A percentile compares a stretch with the other conserved stretches of the same genome.
These are phyloP conservation scores for Armadillidium nasatum DNA, from an alignment of 1,140 invertebrate species.

Conservation along the genomic window DNA sequence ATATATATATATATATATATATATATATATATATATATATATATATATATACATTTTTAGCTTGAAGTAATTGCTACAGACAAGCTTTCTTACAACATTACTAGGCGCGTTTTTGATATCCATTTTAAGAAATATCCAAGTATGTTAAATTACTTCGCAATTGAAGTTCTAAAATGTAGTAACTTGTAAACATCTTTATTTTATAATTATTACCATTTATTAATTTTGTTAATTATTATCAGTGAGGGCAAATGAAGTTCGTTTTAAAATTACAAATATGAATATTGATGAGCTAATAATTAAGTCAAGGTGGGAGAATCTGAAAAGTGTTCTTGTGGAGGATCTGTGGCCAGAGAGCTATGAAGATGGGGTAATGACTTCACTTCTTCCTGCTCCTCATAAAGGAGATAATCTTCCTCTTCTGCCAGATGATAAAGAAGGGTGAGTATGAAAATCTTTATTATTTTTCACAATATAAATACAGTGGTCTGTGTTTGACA, in stretches of 20 bases:
- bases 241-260: not conserved
- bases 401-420: slow-evolving; percentile 74
- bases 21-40: not conserved
- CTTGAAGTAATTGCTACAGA: slow-evolving; percentile 7
- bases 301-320: not conserved
- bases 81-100: not conserved
- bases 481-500: too few relatives aligned
- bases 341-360: not conserved
- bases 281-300: not conserved
- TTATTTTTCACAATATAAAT: too few relatives aligned
- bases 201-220: not conserved
- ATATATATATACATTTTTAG: not conserved
- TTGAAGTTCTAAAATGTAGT: not conserved
- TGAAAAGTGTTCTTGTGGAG: not conserved
- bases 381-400: slow-evolving; percentile 61
- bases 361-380: slow-evolving; percentile 61
- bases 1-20: not conserved
- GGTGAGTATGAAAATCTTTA: slow-evolving; percentile 56
- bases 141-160: not conserved
- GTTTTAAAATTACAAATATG: slow-evolving; percentile 6
- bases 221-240: not conserved
- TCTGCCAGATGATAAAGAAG: slow-evolving; percentile 75
- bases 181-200: not conserved
- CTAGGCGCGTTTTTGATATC: not conserved
- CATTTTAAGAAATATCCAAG: not conserved